Evolutionary conservation across 1,140 invertebrate genomes (phyloP), one percentile per base, ranked within the genome.

Genomic region (Rhagoletis pomonella): DNA sequence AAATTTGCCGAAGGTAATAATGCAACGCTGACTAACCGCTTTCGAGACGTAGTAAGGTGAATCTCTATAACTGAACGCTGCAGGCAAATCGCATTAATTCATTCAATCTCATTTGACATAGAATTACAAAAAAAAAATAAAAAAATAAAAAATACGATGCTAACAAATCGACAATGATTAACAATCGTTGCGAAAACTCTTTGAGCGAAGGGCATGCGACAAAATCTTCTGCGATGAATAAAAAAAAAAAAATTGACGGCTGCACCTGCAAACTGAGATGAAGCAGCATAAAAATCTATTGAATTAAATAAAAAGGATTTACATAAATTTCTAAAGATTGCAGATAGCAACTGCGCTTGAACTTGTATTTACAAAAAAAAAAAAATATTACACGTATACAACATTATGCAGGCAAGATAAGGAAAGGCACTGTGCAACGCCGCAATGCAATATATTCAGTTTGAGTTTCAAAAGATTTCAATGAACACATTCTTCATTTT

Each of bases 1-100:
- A 73, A 73, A 73, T 73, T 17, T 14, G 2, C 4, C 67, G 4
- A 47, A 14, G 67, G n/a, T 47, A 73, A 73, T 47, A 73, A 73
- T 44, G 67, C 67, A 73, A 17, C 42, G 39, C 4, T 42, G 42
- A 42, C 42, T 42, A 73, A 47, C 42, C 67, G 17, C 42, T 44
- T 17, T 14, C 4, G 44, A 5, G 10, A 10, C 5, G 50, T 55
- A 9, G 50, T 55, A 10, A 55, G 2, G 50, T 10, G 50, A 5
- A 7, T 55, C 5, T 7, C 10, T 55, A 44, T 62, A 14, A 62
- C 39, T 39, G 17, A 73, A 14, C 17, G 67, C 67, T 47, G 67
- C 67, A 73, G 67, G 67, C 67, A 17, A 47, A 47, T 73, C 44
- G 67, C 67, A 73, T 73, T 73, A 73, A 73, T 73, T 73, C 67